Evolutionary conservation across 2,888 invertebrate genomes (phyloP).

Genomic region (Tholera decimalis): DNA sequence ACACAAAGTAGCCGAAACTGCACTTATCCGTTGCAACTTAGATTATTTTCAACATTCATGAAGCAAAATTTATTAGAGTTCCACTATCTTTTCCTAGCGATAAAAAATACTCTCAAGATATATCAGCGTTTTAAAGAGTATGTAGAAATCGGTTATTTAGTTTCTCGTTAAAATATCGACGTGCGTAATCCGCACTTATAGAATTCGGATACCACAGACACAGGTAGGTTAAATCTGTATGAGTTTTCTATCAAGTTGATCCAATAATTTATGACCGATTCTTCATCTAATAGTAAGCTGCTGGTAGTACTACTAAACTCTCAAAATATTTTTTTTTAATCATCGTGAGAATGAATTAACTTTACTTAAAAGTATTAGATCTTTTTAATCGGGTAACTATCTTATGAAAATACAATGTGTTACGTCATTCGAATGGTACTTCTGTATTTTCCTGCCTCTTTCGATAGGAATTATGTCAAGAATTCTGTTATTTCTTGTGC

Average conservation of each 20-base stretch:
- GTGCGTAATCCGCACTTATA: conserved; percentile 57
- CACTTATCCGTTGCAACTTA: too few relatives aligned
- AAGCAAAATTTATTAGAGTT: not conserved
- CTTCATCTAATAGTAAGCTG: too few relatives aligned
- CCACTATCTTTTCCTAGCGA: too few relatives aligned
- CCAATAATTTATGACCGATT: too few relatives aligned
- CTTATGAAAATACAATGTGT: not conserved
- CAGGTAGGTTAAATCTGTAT: conserved; percentile 5
- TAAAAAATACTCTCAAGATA: not conserved
- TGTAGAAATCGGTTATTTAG: conserved; percentile 11
- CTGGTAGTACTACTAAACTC: too few relatives aligned
- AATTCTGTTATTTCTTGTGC: conserved; percentile 70
- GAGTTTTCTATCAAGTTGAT: too few relatives aligned
- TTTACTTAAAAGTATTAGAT: too few relatives aligned
- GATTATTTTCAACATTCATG: not conserved
- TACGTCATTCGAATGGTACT: conserved; percentile 2
- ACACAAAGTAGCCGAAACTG: too few relatives aligned
- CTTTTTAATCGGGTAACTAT: not conserved
- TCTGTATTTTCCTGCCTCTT: conserved; percentile 23
- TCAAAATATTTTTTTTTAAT: too few relatives aligned
- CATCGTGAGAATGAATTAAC: too few relatives aligned
- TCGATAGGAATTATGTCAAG: conserved; percentile 60
- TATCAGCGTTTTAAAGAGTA: conserved; percentile 5
- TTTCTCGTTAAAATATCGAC: conserved; percentile 62
- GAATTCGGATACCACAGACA: conserved; percentile 32